Percentiles rank a stretch among this genome's conserved stretches.
phyloP scores from a whole-genome alignment of 2,113 vertebrate genomes.

The Rostratula benghalensis region DNA sequence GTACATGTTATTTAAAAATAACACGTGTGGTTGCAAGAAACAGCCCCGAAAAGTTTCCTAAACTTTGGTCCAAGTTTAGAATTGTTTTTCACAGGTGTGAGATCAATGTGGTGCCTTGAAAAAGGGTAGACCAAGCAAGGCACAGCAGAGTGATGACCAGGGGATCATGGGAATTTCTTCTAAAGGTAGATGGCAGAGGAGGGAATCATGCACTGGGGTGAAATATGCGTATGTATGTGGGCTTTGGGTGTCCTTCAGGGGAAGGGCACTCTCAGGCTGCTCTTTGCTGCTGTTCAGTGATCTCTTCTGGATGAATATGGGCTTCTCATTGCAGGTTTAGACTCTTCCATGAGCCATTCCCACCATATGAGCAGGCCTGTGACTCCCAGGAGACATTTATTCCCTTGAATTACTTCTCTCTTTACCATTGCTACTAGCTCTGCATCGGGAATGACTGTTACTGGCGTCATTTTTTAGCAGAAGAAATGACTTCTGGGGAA shows the following conservation, averaged over 20 bases:
- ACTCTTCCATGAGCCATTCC: neutral
- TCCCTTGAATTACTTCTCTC: neutral
- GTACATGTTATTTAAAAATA: neutral
- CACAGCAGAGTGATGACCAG: rapidly evolving
- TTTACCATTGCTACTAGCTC: neutral
- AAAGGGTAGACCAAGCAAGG: neutral
- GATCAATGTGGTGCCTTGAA: neutral
- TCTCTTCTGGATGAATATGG: neutral
- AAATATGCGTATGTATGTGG: rapidly evolving
- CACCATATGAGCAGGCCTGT: no score
- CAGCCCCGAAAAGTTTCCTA: neutral
- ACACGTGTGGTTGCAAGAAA: neutral
- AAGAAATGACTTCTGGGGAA: neutral
- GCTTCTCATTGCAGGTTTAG: neutral
- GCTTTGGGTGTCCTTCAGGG: neutral
- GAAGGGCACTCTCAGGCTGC: neutral
- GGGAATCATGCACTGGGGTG: neutral
- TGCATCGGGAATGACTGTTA: neutral
- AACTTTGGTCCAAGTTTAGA: neutral
- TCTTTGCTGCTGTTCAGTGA: neutral
- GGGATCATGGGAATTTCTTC: neutral
- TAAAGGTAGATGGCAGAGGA: neutral
- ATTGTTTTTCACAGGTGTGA: neutral
- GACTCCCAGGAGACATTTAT: neutral
- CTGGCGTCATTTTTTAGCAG: neutral